phyloP scores from a whole-genome alignment of 1,140 invertebrate genomes.

The Bacillus rossius region DNA sequence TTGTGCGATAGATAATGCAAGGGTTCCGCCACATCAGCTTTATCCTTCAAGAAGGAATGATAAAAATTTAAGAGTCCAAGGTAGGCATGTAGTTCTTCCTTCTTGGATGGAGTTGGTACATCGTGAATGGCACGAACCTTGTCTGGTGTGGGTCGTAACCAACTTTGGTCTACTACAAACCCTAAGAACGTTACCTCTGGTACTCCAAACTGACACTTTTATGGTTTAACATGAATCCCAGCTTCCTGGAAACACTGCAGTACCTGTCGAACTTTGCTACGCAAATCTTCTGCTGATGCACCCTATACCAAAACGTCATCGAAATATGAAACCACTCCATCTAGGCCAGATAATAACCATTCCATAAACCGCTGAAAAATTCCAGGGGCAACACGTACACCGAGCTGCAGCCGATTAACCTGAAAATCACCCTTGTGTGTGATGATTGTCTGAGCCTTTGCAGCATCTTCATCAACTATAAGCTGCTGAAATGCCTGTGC shows the following conservation, averaged over 20 bases:
- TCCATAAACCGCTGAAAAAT: conserved; percentile 42
- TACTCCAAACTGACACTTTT: conserved; percentile 34
- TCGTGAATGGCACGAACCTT: neutral
- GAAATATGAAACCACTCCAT: conserved; percentile 9
- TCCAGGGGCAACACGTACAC: conserved; percentile 39
- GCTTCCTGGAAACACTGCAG: conserved; percentile 11
- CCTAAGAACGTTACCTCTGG: conserved; percentile 21
- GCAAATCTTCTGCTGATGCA: neutral
- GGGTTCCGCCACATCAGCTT: neutral
- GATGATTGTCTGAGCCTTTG: conserved; percentile 19
- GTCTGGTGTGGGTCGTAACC: neutral
- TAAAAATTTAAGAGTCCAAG: neutral
- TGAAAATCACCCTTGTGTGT: conserved; percentile 43
- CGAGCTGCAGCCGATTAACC: conserved; percentile 44
- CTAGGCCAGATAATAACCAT: conserved; percentile 27
- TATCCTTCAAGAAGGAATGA: too few relatives aligned
- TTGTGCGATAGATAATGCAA: neutral
- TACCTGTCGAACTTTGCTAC: too few relatives aligned
- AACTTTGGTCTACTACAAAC: neutral
- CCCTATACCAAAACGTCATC: conserved; percentile 14
- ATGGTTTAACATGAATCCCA: conserved; percentile 27
- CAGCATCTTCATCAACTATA: conserved; percentile 24
- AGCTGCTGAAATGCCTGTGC: conserved; percentile 35
- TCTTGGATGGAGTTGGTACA: neutral
- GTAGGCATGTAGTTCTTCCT: neutral